A percentile compares a stretch with the other conserved stretches of the same genome.
phyloP scores from a whole-genome alignment of 2,113 vertebrate genomes.

The Oryzias celebensis region DNA sequence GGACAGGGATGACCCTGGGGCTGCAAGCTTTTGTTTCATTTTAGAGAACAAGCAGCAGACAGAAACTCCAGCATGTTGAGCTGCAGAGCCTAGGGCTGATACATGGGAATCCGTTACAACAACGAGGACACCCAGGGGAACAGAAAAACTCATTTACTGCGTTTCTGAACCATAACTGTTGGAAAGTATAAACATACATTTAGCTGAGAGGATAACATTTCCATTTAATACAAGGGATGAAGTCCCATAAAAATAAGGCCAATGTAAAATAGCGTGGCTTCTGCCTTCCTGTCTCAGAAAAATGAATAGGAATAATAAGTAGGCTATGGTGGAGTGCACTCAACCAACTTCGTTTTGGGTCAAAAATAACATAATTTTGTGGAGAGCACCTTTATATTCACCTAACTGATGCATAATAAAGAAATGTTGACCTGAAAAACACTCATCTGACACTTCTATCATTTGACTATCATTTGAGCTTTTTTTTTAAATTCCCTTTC shows the following conservation, averaged over 20 bases:
- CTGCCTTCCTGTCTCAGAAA: neutral
- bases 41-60: constrained; percentile 16
- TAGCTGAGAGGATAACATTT: neutral
- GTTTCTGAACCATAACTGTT: constrained; percentile 8
- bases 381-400: neutral
- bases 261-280: constrained; percentile 5
- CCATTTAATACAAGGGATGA: constrained; percentile 5
- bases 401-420: neutral
- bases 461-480: too few relatives aligned
- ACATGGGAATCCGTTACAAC: constrained; percentile 13
- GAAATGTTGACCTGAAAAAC: neutral
- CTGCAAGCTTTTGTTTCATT: constrained; percentile 19
- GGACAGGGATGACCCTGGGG: constrained; percentile 16
- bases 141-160: constrained; percentile 14
- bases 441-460: too few relatives aligned
- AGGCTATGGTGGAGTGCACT: constrained; percentile 14
- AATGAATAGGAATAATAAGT: neutral
- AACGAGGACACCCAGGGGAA: neutral
- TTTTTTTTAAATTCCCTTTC: too few relatives aligned
- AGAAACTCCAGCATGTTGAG: constrained; percentile 22
- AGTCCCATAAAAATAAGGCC: constrained; percentile 17
- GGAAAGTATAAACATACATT: constrained; percentile 9
- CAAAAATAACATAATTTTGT: constrained; percentile 5
- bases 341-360: neutral
- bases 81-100: constrained; percentile 19